phyloP scores from a whole-genome alignment of 2,113 vertebrate genomes.

The Syrmaticus mikado region DNA sequence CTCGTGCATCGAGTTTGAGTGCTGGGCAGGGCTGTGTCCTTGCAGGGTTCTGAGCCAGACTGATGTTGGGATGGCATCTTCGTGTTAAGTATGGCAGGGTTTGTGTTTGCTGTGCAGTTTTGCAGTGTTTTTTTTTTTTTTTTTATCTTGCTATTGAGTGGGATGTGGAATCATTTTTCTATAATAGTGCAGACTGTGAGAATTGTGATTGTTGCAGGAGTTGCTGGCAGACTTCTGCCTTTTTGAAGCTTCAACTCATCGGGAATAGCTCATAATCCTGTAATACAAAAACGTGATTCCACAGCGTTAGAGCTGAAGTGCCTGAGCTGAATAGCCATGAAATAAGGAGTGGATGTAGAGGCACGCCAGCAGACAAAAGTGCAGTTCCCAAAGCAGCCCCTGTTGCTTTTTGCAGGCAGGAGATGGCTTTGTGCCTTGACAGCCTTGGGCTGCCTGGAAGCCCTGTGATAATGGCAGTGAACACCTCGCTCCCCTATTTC shows the following conservation, averaged over 20 bases:
- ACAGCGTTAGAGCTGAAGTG: neutral
- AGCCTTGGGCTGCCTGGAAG: neutral
- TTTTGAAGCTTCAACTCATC: neutral
- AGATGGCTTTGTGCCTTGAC: neutral
- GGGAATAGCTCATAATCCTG: neutral
- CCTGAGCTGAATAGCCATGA: fast-evolving
- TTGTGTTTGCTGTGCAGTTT: neutral
- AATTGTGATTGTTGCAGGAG: neutral
- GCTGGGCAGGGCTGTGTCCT: neutral
- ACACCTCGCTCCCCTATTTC: neutral
- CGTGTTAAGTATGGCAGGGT: neutral
- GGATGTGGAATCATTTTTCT: neutral
- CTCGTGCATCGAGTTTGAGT: fast-evolving
- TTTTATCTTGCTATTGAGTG: neutral
- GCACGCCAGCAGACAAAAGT: fast-evolving
- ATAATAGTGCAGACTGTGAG: neutral
- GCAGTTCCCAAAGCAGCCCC: neutral
- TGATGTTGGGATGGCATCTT: neutral
- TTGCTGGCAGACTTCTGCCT: neutral
- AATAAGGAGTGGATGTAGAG: neutral
- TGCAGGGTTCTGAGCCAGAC: neutral
- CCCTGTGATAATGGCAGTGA: fast-evolving
- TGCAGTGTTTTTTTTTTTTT: neutral
- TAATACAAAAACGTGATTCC: neutral
- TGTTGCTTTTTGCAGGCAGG: neutral